Evolutionary conservation across 2,113 vertebrate genomes (phyloP).

Genomic region (Entomyzon cyanotis): DNA sequence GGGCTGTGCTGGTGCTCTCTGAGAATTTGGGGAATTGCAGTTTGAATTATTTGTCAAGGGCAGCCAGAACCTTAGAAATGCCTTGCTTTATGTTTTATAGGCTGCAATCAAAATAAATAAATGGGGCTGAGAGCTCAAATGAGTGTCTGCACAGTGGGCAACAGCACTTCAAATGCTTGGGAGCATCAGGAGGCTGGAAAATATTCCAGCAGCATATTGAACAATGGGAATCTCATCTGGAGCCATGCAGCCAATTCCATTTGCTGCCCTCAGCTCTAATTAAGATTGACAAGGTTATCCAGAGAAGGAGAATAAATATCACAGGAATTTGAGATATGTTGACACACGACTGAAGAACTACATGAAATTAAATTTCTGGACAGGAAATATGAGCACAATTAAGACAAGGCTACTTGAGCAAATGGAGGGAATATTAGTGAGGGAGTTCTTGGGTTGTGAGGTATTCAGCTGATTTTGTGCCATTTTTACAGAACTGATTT

Average conservation of each 20-base stretch:
- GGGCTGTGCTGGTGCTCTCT: background rate
- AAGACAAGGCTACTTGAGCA: background rate
- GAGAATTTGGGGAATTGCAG: background rate
- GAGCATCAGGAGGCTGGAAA: background rate
- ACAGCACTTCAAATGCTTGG: background rate
- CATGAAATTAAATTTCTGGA: conserved; percentile 24
- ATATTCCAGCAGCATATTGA: background rate
- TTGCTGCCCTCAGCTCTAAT: conserved; percentile 9
- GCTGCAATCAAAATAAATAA: background rate
- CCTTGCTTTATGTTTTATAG: background rate
- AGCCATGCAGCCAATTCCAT: background rate
- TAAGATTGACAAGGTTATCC: conserved; percentile 46
- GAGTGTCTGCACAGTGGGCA: conserved; percentile 25
- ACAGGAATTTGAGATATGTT: background rate
- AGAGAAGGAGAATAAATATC: background rate
- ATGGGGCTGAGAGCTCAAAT: background rate
- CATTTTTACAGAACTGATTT: background rate
- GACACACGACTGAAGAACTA: background rate
- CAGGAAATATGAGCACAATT: background rate
- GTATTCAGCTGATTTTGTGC: background rate
- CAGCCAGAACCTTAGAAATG: background rate
- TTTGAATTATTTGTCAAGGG: conserved; percentile 45
- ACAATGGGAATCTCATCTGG: background rate
- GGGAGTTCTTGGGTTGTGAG: background rate
- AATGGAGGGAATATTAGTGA: accelerated